These are phyloP conservation scores for Tyrophagus putrescentiae DNA, from an alignment of 1,140 invertebrate genomes.

Conservation along the genomic window DNA sequence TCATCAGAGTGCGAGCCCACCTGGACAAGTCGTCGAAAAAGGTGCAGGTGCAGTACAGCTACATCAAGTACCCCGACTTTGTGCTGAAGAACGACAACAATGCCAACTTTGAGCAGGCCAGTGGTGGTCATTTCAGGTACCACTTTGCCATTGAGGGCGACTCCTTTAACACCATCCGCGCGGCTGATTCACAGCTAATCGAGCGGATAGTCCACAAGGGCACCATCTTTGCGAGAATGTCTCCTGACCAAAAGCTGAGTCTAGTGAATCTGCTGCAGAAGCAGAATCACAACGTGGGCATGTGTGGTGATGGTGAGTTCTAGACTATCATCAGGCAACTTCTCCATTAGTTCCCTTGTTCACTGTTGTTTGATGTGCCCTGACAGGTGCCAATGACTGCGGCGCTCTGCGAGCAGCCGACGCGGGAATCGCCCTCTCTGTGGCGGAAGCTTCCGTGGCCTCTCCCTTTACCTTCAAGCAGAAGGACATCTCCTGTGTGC, in stretches of 20 bases:
- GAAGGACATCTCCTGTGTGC: conserved; percentile 75
- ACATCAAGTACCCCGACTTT: conserved; percentile 26
- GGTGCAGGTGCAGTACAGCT: conserved; percentile 19
- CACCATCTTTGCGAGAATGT: conserved; percentile 89
- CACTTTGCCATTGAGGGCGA: conserved; percentile 27
- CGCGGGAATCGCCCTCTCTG: conserved; percentile 87
- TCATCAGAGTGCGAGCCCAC: conserved; percentile 25
- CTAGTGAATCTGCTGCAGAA: conserved; percentile 69
- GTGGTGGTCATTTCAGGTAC: conserved; percentile 18
- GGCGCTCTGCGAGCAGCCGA: conserved; percentile 79
- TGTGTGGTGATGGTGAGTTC: conserved; percentile 75
- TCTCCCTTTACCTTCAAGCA: conserved; percentile 85
- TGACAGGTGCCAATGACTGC: conserved; percentile 72
- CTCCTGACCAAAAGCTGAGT: conserved; percentile 86
- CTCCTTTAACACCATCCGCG: conserved; percentile 26
- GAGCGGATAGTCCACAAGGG: conserved; percentile 35
- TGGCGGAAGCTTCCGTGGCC: conserved; percentile 86
- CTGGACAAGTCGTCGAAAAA: conserved; percentile 1
- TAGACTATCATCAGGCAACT: not conserved
- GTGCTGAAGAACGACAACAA: conserved; percentile 24
- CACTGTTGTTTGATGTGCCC: not conserved
- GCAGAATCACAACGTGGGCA: conserved; percentile 60
- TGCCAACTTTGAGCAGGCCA: conserved; percentile 17
- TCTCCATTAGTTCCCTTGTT: not conserved
- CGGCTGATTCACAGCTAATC: conserved; percentile 22